Evolutionary conservation across 2,113 vertebrate species (phyloP).

Genomic region (Sardina pilchardus): DNA sequence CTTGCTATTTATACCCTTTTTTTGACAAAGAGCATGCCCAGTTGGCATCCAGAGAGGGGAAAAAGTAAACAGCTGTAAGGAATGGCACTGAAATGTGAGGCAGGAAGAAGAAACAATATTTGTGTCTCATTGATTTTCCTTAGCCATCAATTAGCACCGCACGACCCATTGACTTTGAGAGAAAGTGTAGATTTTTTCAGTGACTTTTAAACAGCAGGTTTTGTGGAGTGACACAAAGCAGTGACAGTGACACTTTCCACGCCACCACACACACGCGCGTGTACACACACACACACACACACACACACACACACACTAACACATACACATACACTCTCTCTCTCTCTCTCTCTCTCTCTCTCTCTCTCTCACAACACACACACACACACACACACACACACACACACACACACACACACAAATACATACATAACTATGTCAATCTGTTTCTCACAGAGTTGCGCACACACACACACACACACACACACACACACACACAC

Average conservation of each 20-base stretch:
- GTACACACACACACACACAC: not conserved
- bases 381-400: not conserved
- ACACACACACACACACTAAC: not conserved
- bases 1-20: not conserved
- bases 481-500: not conserved
- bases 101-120: constrained; percentile 18
- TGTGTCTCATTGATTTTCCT: constrained; percentile 14
- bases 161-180: constrained; percentile 14
- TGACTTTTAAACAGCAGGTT: not conserved
- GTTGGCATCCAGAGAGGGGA: constrained; percentile 7
- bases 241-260: not conserved
- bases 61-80: not conserved
- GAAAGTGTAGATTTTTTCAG: not conserved
- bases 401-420: not conserved
- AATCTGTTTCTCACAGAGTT: not conserved
- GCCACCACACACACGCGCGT: not conserved
- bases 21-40: not conserved
- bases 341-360: too few relatives aligned
- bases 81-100: not conserved
- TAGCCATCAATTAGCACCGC: constrained; percentile 9
- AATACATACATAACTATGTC: not conserved
- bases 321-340: not conserved
- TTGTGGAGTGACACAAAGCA: not conserved
- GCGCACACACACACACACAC: not conserved
- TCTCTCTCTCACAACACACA: too few relatives aligned